A percentile compares a stretch with the other conserved stretches of the same genome.
phyloP scores from a whole-genome alignment of 2,797 vertebrate genomes.

The Mus caroli region DNA sequence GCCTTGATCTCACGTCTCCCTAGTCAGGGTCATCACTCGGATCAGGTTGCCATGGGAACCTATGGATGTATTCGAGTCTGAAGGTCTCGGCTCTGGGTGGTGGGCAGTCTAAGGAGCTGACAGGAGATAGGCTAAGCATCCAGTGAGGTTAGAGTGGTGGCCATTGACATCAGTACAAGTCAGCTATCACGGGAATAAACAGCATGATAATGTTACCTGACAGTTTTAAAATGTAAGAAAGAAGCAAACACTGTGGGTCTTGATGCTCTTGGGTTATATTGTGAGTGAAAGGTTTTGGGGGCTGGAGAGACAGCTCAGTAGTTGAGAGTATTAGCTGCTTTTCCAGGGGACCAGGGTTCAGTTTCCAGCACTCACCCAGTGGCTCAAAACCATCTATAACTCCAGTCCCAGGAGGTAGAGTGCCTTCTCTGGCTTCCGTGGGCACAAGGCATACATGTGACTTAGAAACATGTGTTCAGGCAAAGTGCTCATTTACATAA shows the following conservation, averaged over 20 bases:
- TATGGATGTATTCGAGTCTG: background rate
- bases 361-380: background rate
- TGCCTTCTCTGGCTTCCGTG: background rate
- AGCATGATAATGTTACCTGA: background rate
- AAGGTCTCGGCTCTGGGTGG: background rate
- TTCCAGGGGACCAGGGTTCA: background rate
- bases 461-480: background rate
- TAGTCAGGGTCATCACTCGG: background rate
- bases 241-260: background rate
- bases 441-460: background rate
- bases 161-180: background rate
- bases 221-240: conserved; percentile 16
- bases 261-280: background rate
- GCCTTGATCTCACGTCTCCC: background rate
- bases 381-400: background rate
- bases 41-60: background rate
- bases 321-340: no score
- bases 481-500: background rate
- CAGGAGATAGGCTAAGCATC: background rate
- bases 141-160: background rate
- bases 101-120: background rate
- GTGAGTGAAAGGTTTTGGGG: background rate
- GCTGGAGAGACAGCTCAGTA: no score
- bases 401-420: background rate
- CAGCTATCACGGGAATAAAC: background rate